Base-by-base conservation (phyloP, 2,888 invertebrate genomes). In the Lydus trimaculatus region DNA sequence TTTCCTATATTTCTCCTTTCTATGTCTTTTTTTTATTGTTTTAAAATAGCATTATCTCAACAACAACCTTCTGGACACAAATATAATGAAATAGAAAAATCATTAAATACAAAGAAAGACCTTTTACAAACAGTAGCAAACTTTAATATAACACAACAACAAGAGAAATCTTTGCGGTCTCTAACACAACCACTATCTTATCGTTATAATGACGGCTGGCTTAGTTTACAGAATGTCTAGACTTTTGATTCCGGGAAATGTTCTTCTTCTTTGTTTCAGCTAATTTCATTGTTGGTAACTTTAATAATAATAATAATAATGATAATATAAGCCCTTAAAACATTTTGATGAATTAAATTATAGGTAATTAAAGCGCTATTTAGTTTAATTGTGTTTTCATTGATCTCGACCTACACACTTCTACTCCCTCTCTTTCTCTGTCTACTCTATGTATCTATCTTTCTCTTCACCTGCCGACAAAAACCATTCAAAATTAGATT, bases 231-330 rank as follows among this genome's bases (percentile, higher is more conserved):
- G 72, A 65, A 69, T 67, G 76, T 76, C 76, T 76, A 76, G 76
- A 76, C 76, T 69, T 68, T 71, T 71, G 71, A 75, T 76, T 74
- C 76, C 75, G 75, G 76, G 76, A 76, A 76, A 75, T 69, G 72
- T 66, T 67, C 71, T 62, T 73, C 70, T 61, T 73, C 73, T 73
- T 73, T 76, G 74, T 76, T 76, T 73, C 70, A 73, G 65, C 66
- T 65, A 58, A 61, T 67, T 64, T 68, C 66, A 69, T 72, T 71
- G 68, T 71, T 67, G n/a, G 61, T 59, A 61, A 36, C 36, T 36
- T 36, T 4, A 13, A 36, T 28, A 9, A 36, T 43, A n/a, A 17
- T 43, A 43, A 6, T 6, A 43, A 8, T 2, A n/a, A 6, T 43
- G 7, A 43, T 3, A 17, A n/a, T n/a, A n/a, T n/a, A n/a, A 8